Base-by-base conservation (phyloP, 1,140 invertebrate species). In the Frieseomelitta varia region DNA sequence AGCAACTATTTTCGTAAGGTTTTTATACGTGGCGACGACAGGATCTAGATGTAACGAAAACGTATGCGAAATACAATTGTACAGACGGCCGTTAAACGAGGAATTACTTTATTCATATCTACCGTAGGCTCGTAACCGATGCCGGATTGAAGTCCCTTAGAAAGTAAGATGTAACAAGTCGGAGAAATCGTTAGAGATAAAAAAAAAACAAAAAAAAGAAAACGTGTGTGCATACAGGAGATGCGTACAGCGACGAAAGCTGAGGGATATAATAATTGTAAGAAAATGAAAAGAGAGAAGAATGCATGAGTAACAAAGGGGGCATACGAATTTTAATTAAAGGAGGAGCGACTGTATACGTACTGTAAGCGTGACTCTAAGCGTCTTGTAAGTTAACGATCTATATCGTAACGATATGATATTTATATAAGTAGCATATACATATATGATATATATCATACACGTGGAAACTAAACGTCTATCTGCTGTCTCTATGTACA, bases 1-100 rank as follows among this genome's bases (percentile, higher is more conserved):
- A 92, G 85, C 85, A 87, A 91, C 92, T 92, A 92, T 92, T 92
- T 92, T 92, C 91, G 85, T 92, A 92, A 92, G 85, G 86, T 90
- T 92, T 92, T 92, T 92, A 91, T 92, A 92, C 85, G 85, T 84
- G 85, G 79, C 67, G 65, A 75, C 12, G 72, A 65, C 63, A 72
- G 84, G 79, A 56, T 82, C 34, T 87, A 85, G 79, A 77, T 81
- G 68, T 89, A 87, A 87, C 71, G 81, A 76, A 82, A 79, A 75
- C 72, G 76, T 65, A 65, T 69, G 74, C 58, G 79, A 89, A 30
- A 75, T 58, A 65, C 69, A 89, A 72, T 78, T 56, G 68, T 84
- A 86, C 51, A 85, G 39, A 27, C 67, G 77, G 74, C 69, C 79
- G 73, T 73, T n/a, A 67, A 51, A 47, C 30, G 65, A 21, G 65